Evolutionary conservation across 23 tunicate genomes (phyloP), one percentile per base, ranked within the genome.

Genomic region (Diplosoma virens): DNA sequence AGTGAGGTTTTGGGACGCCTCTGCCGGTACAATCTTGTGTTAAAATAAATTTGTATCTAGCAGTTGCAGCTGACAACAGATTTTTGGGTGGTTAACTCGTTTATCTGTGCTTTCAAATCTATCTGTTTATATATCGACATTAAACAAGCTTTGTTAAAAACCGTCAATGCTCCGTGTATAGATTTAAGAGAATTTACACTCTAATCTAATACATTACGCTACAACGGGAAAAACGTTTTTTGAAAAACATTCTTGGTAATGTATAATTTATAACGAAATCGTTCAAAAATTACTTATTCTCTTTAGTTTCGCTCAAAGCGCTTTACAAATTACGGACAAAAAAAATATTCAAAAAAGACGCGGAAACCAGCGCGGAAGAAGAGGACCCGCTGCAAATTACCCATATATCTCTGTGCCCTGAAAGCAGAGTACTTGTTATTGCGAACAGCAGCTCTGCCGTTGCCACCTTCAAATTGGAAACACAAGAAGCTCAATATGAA

Each of bases 1-100:
- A n/a, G 81, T 93, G n/a, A 52, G 87, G 29, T 93, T 93, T 71
- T 93, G 98, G 98, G 90, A 82, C 29, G 81, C 96, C 18, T 67
- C 87, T 30, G 61, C 84, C 30, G 96, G 89, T 84, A 25, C 14
- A n/a, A n/a, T n/a, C n/a, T n/a, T n/a, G n/a, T n/a, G n/a, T n/a
- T n/a, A n/a, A n/a, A n/a, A n/a, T n/a, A n/a, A n/a, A n/a, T n/a
- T n/a, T n/a, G n/a, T n/a, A n/a, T n/a, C n/a, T n/a, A n/a, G n/a
- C n/a, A n/a, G n/a, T n/a, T n/a, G n/a, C n/a, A n/a, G n/a, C n/a
- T n/a, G n/a, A n/a, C n/a, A n/a, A n/a, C n/a, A n/a, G n/a, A n/a
- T n/a, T n/a, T n/a, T n/a, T n/a, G n/a, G n/a, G n/a, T n/a, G n/a
- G n/a, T n/a, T n/a, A n/a, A n/a, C n/a, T n/a, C n/a, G n/a, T n/a